A percentile compares a stretch with the other conserved stretches of the same genome.
phyloP scores from a whole-genome alignment of 1,140 invertebrate species.

The Drusus annulatus region DNA sequence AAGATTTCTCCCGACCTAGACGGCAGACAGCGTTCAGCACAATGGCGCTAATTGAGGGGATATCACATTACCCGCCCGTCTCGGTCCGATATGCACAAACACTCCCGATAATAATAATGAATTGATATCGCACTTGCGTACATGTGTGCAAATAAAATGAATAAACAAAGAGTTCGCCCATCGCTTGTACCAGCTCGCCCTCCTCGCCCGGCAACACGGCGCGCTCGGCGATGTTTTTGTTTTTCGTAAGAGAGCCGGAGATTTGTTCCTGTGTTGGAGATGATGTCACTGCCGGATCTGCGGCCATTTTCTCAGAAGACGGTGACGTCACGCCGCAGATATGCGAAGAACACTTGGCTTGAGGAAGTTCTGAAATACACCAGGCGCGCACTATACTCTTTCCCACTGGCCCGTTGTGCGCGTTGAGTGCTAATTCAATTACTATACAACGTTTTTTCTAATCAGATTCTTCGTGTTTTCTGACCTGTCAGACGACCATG shows the following conservation, averaged over 20 bases:
- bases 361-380: slow-evolving; percentile 48
- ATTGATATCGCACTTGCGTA: slow-evolving; percentile 12
- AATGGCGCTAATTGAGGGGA: slow-evolving; percentile 16
- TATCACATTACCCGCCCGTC: neutral
- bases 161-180: neutral
- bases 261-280: slow-evolving; percentile 10
- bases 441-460: neutral
- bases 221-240: slow-evolving; percentile 8
- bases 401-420: no score
- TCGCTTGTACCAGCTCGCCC: neutral
- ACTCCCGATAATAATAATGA: slow-evolving; percentile 1
- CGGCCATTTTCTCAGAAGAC: slow-evolving; percentile 52
- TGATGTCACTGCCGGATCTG: slow-evolving; percentile 55
- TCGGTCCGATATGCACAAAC: neutral
- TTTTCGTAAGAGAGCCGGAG: neutral
- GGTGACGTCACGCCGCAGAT: slow-evolving; percentile 47
- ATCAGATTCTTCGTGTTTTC: neutral
- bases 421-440: slow-evolving; percentile 16
- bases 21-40: no score
- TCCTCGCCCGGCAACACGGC: slow-evolving; percentile 8
- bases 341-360: slow-evolving; percentile 48
- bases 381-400: neutral
- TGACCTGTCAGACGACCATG: no score
- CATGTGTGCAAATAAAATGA: slow-evolving; percentile 10
- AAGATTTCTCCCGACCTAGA: no score